These are phyloP conservation scores for Escarpia spicata DNA, from an alignment of 2,888 invertebrate genomes.

Conservation along the genomic window DNA sequence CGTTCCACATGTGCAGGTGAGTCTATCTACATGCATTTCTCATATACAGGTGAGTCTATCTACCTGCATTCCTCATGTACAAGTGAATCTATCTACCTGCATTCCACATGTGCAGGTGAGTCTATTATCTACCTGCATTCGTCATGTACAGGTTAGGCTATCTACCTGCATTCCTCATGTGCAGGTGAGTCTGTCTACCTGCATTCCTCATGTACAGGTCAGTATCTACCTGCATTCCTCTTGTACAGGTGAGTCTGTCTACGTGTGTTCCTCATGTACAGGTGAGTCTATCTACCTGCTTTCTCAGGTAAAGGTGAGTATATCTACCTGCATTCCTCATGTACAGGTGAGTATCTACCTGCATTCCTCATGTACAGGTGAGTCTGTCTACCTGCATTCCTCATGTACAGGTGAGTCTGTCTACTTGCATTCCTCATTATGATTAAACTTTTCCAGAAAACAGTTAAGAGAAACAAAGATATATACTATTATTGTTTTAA, in stretches of 20 bases:
- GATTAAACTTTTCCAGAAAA: no score
- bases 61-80: background rate
- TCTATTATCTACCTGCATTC: conserved; percentile 21
- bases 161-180: conserved; percentile 55
- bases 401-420: conserved; percentile 50
- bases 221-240: conserved; percentile 48
- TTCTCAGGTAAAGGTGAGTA: background rate
- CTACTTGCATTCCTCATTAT: no score
- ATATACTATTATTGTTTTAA: no score
- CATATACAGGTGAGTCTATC: conserved; percentile 52
- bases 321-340: no score
- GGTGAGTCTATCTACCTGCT: conserved; percentile 44
- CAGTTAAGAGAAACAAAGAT: no score
- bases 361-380: background rate
- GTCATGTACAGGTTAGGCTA: background rate
- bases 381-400: no score
- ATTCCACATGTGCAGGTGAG: conserved; percentile 55
- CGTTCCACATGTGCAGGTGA: background rate
- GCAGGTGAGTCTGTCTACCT: conserved; percentile 54
- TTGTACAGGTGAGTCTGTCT: conserved; percentile 52
- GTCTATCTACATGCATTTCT: conserved; percentile 49
- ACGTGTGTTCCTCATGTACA: background rate
- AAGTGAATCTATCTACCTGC: conserved; percentile 22
- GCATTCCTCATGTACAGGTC: conserved; percentile 49
- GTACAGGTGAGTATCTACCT: conserved; percentile 50